Percentiles rank a stretch among this genome's conserved stretches.
Conservation (phyloP, 2,113 vertebrate genomes). For the Gracilinanus agilis region DNA sequence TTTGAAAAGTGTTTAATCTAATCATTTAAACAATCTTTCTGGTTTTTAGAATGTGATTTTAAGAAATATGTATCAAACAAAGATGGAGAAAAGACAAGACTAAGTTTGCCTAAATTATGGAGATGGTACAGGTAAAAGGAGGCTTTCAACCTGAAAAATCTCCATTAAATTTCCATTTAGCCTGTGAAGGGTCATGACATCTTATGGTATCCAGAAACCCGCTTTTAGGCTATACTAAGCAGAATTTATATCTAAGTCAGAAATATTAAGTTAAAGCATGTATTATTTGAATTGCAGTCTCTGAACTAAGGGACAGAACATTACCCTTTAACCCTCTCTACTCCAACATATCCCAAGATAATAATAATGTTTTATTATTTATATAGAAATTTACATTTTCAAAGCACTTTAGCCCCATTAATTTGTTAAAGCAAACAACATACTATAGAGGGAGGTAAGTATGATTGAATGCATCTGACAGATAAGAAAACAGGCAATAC, state of each 20-base stretch:
- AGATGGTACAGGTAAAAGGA: background rate
- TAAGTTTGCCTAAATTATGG: constrained; percentile 13
- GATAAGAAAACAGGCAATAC: constrained; percentile 57
- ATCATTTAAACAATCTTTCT: constrained; percentile 48
- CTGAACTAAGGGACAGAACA: constrained; percentile 32
- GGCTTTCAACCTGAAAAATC: constrained; percentile 11
- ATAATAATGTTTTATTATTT: constrained; percentile 74
- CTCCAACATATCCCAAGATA: constrained; percentile 56
- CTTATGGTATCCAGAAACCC: constrained; percentile 26
- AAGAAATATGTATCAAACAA: constrained; percentile 21
- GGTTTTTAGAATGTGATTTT: constrained; percentile 69
- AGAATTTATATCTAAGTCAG: constrained; percentile 48
- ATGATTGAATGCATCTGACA: constrained; percentile 73
- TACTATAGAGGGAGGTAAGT: constrained; percentile 65
- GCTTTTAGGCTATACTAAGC: background rate
- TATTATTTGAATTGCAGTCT: constrained; percentile 51
- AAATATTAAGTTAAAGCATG: constrained; percentile 47
- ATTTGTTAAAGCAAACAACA: constrained; percentile 70
- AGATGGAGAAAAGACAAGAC: background rate
- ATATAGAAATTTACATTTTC: constrained; percentile 74
- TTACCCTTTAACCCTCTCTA: constrained; percentile 52
- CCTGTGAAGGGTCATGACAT: background rate
- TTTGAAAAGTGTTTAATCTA: constrained; percentile 23
- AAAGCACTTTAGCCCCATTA: constrained; percentile 71
- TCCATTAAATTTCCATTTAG: constrained; percentile 4